Evolutionary conservation across 1,140 invertebrate genomes (phyloP), one percentile per base, ranked within the genome.

Genomic region (Aphaenogaster rudis): DNA sequence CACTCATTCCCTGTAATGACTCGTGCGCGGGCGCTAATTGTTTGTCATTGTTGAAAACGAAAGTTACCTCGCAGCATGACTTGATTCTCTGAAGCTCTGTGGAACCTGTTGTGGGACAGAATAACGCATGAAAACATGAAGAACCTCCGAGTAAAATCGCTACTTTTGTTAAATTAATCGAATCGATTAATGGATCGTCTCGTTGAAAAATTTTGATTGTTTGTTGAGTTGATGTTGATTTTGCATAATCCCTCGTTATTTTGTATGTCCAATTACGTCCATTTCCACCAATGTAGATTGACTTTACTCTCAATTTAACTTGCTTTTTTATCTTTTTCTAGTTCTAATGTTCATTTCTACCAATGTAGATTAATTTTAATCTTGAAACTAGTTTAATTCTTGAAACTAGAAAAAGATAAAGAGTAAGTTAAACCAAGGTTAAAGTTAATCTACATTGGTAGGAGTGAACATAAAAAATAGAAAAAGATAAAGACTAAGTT

Each of bases 11-110:
- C 50, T 3, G 21, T 54, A 48, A 88, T 66, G 74, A 50, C 15
- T 64, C 50, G 1, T 74, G 0, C 42, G 21, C 42, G 13, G 21
- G 4, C 6, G 17, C 7, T 66, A 66, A 79, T 66, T n/a, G 61
- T 33, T 36, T 48, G 52, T 59, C 59, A 72, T 59, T 74, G 39
- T 28, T 42, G 81, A 28, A 77, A 39, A 6, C 9, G 36, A 42
- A 67, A 66, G 39, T 48, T 61, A 67, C 42, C 28, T 33, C 39
- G 45, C 48, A 39, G 86, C 74, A 39, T 87, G 74, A 21, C 76
- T 59, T 39, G 7, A 36, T 8, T 54, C 45, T 28, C 50, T 8
- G 33, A 36, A 54, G 17, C 59, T 39, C 3, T 64, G n/a, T 45
- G 7, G 15, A 36, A 45, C 74, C 13, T 15, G 8, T 42, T 9